phyloP scores from a whole-genome alignment of 1,140 invertebrate genomes.

The Mya arenaria region DNA sequence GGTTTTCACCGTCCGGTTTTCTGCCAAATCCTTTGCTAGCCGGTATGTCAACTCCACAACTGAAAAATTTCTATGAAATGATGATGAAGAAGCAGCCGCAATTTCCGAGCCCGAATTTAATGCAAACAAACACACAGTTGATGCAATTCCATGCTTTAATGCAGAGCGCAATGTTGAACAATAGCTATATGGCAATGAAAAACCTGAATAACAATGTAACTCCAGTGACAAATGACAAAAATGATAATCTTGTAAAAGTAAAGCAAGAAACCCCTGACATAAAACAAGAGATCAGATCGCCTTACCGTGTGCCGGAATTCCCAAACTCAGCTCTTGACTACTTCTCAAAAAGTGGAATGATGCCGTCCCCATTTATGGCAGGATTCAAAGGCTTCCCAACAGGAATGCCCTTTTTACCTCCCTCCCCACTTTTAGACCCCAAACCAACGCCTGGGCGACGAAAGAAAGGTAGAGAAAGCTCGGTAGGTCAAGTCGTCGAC shows the following conservation, averaged over 20 bases:
- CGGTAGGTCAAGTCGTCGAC: not conserved
- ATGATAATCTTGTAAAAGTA: conserved; percentile 29
- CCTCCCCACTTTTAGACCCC: not conserved
- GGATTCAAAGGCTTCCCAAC: not conserved
- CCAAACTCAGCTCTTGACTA: conserved; percentile 7
- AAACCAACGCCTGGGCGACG: not conserved
- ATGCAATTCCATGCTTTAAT: conserved; percentile 48
- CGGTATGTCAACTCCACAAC: not conserved
- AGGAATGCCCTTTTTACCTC: not conserved
- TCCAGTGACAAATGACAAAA: conserved; percentile 30
- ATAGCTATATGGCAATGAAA: not conserved
- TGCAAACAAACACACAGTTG: conserved; percentile 24
- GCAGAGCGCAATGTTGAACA: conserved; percentile 38
- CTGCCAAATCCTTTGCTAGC: not conserved
- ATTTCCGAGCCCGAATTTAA: conserved; percentile 31
- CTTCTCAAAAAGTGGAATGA: conserved; percentile 7
- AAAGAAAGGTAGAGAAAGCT: not conserved
- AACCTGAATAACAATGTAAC: not conserved
- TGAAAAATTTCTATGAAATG: conserved; percentile 28
- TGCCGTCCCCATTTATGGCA: not conserved
- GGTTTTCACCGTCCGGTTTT: not conserved
- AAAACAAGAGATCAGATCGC: not conserved
- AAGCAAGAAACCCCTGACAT: not conserved
- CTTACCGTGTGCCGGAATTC: not conserved
- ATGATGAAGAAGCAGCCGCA: conserved; percentile 26